A percentile compares a stretch with the other conserved stretches of the same genome.
phyloP scores from a whole-genome alignment of 2,888 invertebrate genomes.

The Saturnia japonica region DNA sequence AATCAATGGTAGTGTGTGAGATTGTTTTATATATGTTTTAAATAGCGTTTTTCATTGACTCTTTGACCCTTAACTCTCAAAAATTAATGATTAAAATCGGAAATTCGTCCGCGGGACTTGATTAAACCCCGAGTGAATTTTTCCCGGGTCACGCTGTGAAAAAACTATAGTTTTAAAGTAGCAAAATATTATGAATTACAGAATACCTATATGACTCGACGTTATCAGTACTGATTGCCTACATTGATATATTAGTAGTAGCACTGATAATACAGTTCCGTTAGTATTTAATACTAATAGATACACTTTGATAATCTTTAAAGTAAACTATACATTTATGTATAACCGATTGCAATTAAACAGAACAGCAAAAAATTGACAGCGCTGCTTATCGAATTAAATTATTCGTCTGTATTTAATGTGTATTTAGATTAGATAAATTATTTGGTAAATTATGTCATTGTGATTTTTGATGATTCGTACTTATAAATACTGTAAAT shows the following conservation, averaged over 20 bases:
- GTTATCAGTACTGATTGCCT: constrained; percentile 18
- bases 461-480: neutral
- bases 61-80: too few relatives aligned
- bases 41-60: too few relatives aligned
- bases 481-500: neutral
- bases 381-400: neutral
- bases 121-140: too few relatives aligned
- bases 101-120: too few relatives aligned
- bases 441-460: neutral
- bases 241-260: constrained; percentile 26
- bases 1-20: too few relatives aligned
- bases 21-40: too few relatives aligned
- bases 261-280: constrained; percentile 14
- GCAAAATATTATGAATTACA: constrained; percentile 1
- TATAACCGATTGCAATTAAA: neutral
- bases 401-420: too few relatives aligned
- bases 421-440: neutral
- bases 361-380: neutral
- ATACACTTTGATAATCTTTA: neutral
- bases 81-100: too few relatives aligned
- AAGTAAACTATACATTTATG: neutral
- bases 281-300: neutral
- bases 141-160: too few relatives aligned
- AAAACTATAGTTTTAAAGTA: neutral
- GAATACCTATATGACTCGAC: neutral